A percentile compares a stretch with the other conserved stretches of the same genome.
phyloP scores from a whole-genome alignment of 2,113 vertebrate genomes.

The Chlorodrepanis virens region DNA sequence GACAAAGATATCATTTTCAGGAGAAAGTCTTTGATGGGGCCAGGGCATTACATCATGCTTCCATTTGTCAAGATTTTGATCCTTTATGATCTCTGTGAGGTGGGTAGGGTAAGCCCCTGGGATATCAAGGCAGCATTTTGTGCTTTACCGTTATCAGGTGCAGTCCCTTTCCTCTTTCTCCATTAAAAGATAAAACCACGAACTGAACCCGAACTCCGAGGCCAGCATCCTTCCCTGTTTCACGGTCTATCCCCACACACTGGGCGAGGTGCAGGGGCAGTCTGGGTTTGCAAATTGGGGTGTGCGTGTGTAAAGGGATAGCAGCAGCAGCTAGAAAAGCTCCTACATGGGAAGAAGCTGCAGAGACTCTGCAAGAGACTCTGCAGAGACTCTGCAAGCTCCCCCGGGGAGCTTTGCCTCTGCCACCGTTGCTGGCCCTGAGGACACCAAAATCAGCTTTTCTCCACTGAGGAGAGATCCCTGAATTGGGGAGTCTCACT shows the following conservation, averaged over 20 bases:
- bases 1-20: not conserved
- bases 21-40: not conserved
- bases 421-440: not conserved
- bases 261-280: not conserved
- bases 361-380: not conserved
- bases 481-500: fast-evolving
- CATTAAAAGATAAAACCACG: fast-evolving
- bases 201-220: not conserved
- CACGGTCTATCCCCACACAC: not conserved
- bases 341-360: not conserved
- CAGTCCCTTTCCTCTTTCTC: not conserved
- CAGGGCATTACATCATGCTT: not conserved
- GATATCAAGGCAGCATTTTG: not conserved
- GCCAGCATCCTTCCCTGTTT: not conserved
- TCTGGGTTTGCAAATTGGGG: not conserved
- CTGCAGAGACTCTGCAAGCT: not conserved
- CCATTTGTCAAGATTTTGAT: not conserved
- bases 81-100: not conserved
- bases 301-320: no score
- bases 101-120: not conserved
- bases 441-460: not conserved
- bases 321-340: not conserved
- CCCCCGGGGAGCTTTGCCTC: not conserved
- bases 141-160: not conserved
- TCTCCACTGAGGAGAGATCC: not conserved